phyloP scores from a whole-genome alignment of 1,140 invertebrate genomes.

The Littorina saxatilis region DNA sequence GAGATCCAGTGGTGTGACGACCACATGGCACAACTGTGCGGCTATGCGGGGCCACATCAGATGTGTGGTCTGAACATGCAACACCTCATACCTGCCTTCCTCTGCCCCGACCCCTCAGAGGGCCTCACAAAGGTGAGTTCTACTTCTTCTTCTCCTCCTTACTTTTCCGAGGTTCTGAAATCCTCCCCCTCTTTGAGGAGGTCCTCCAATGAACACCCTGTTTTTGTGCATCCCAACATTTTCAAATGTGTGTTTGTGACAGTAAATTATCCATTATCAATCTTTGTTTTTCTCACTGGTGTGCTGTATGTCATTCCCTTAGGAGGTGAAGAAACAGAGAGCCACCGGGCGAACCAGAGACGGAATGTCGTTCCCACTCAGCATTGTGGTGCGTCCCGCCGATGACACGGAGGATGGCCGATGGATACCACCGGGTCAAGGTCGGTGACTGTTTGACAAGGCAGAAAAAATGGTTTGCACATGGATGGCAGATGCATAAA shows the following conservation, averaged over 20 bases:
- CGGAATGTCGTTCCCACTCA: slow-evolving; percentile 81
- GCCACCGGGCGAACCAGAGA: slow-evolving; percentile 81
- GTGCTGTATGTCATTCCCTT: too few relatives aligned
- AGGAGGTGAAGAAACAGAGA: slow-evolving; percentile 79
- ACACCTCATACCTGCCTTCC: slow-evolving; percentile 68
- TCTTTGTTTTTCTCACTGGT: too few relatives aligned
- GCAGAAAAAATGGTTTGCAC: too few relatives aligned
- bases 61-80: slow-evolving; percentile 62
- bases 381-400: slow-evolving; percentile 76
- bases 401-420: slow-evolving; percentile 29
- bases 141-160: too few relatives aligned
- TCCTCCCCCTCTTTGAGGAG: too few relatives aligned
- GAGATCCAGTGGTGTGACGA: slow-evolving; percentile 66
- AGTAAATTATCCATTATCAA: too few relatives aligned
- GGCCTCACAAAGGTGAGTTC: slow-evolving; percentile 57
- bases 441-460: background rate
- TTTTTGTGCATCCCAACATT: too few relatives aligned
- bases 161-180: too few relatives aligned
- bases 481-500: too few relatives aligned
- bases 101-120: slow-evolving; percentile 53
- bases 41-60: slow-evolving; percentile 59
- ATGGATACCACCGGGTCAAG: slow-evolving; percentile 18
- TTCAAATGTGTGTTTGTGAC: too few relatives aligned
- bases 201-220: too few relatives aligned
- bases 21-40: slow-evolving; percentile 67